Evolutionary conservation across 2,113 vertebrate genomes (phyloP), one percentile per base, ranked within the genome.

Genomic region (Lasiurus cinereus): DNA sequence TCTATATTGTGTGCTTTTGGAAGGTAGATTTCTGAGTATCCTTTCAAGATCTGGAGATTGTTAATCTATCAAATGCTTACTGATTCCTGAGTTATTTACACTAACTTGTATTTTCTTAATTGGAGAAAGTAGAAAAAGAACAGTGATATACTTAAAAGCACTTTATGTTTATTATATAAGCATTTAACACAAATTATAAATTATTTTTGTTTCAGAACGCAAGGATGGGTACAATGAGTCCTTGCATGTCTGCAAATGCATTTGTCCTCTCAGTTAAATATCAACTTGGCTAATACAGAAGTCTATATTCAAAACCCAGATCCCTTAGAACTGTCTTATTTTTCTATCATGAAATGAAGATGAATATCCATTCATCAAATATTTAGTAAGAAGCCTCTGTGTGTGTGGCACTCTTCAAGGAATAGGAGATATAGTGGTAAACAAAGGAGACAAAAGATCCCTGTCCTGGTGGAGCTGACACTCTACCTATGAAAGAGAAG

Each of bases 51-150:
- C 18, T 64, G 8, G 4, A 13, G 18, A 76, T 12, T 90, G 9
- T 78, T 90, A 83, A 92, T 69, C 24, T 92, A 74, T 83, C 15
- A 94, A 91, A 87, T 72, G 46, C 88, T 94, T 85, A 82, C 69
- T 83, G 73, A 78, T 67, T 94, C 50, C 62, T 84, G 43, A 90
- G 22, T 94, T 73, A 90, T 46, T 84, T 90, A 89, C 31, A 88
- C 31, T 64, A 86, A 94, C 14, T 52, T 70, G 0, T 67, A 62
- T 83, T 83, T 92, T 54, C 16, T 74, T 67, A 94, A 56, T 3
- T 67, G 46, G n/a, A 93, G 14, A 89, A 92, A 89, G 52, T 8
- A 95, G 46, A 87, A 92, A 87, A 86, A 73, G 15, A 78, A 74
- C 39, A 80, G 13, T 31, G 12, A 70, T 31, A 79, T 2, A 73